phyloP scores from a whole-genome alignment of 2,888 invertebrate genomes.

The Hirtodrosophila confusa region DNA sequence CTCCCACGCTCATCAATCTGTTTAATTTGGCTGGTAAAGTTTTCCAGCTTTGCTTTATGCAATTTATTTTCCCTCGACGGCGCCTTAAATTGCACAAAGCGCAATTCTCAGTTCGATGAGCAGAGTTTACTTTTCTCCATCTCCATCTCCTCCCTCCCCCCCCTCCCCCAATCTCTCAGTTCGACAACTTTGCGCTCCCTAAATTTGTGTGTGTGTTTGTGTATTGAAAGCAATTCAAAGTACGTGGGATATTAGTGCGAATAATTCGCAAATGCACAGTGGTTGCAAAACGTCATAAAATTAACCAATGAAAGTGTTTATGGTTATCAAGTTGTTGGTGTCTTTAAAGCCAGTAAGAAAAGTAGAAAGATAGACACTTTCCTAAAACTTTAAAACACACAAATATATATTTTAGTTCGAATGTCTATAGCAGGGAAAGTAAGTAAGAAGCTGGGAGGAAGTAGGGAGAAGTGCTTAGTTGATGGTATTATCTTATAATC shows the following conservation, averaged over 20 bases:
- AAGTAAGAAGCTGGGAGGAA: too few relatives aligned
- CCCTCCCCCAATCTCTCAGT: neutral
- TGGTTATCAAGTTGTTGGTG: too few relatives aligned
- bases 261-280: conserved; percentile 49
- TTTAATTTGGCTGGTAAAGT: conserved; percentile 60
- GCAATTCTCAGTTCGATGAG: conserved; percentile 40
- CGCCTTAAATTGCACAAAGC: conserved; percentile 73
- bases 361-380: neutral
- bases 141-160: too few relatives aligned
- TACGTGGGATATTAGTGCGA: conserved; percentile 43
- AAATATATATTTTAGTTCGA: too few relatives aligned
- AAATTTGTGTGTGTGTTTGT: conserved; percentile 19
- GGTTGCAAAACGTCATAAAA: conserved; percentile 7
- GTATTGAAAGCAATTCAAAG: conserved; percentile 45
- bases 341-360: neutral
- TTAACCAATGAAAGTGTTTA: too few relatives aligned
- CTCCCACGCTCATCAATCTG: conserved; percentile 55
- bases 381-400: too few relatives aligned
- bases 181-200: conserved; percentile 41
- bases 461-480: too few relatives aligned
- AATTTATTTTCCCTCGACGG: conserved; percentile 65
- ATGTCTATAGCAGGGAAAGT: too few relatives aligned
- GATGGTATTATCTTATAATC: too few relatives aligned
- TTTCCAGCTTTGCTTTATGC: conserved; percentile 64
- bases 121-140: conserved; percentile 49